Evolutionary conservation across 2,113 vertebrate species (phyloP).

Genomic region (Cyanistes caeruleus): DNA sequence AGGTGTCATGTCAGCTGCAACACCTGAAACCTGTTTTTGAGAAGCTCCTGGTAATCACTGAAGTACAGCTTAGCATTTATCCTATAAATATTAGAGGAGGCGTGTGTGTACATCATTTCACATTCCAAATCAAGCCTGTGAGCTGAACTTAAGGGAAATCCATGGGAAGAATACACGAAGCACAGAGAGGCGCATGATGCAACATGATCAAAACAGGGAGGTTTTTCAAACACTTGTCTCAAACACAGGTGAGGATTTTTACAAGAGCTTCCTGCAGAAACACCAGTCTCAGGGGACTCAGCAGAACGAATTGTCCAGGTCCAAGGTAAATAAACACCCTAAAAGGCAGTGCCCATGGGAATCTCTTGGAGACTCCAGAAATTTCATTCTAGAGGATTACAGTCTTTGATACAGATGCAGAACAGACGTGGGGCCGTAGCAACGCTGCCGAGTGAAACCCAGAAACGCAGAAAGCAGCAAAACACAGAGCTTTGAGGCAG

Average conservation of each 20-base stretch:
- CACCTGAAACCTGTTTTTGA: not conserved
- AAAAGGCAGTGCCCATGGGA: not conserved
- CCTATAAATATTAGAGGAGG: slow-evolving; percentile 51
- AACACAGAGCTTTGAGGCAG: not conserved
- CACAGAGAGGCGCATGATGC: not conserved
- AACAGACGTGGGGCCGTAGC: rapidly evolving
- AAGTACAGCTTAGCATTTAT: not conserved
- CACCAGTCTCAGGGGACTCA: rapidly evolving
- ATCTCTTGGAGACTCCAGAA: not conserved
- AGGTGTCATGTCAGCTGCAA: slow-evolving; percentile 2
- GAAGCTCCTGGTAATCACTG: slow-evolving; percentile 20
- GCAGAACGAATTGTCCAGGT: not conserved
- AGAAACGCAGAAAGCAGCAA: not conserved
- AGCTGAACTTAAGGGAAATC: not conserved
- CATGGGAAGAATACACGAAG: not conserved
- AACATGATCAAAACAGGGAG: not conserved
- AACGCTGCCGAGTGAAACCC: rapidly evolving
- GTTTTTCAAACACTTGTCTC: not conserved
- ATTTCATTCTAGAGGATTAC: not conserved
- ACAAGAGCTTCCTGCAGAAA: not conserved
- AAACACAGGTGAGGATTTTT: not conserved
- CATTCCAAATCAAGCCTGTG: slow-evolving; percentile 42
- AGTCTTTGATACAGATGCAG: not conserved
- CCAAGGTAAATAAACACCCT: slow-evolving; percentile 5
- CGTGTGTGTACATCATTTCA: not conserved